Evolutionary conservation across 2,888 invertebrate species (phyloP).

Genomic region (Metacarcinus magister): DNA sequence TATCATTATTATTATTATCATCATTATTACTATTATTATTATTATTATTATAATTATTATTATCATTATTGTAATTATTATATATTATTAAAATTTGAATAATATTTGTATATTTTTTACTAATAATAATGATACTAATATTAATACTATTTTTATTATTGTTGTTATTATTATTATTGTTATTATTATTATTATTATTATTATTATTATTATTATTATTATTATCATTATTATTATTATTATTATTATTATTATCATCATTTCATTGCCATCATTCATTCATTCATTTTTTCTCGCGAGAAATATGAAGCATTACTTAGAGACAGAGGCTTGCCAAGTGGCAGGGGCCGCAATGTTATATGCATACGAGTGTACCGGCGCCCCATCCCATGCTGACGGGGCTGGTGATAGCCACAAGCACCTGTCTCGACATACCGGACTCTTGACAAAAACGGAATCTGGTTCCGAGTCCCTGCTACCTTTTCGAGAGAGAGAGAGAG

Average conservation of each 20-base stretch:
- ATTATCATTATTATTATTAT: constrained; percentile 59
- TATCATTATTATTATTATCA: constrained; percentile 2
- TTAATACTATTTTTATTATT: too few relatives aligned
- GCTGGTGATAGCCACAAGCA: neutral
- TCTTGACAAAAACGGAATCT: neutral
- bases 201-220: too few relatives aligned
- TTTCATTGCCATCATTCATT: neutral
- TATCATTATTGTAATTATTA: too few relatives aligned
- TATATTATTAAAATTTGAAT: too few relatives aligned
- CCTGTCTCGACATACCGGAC: neutral
- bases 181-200: too few relatives aligned
- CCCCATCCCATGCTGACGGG: neutral
- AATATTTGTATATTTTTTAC: too few relatives aligned
- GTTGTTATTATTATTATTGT: too few relatives aligned
- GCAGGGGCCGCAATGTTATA: neutral
- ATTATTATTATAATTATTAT: too few relatives aligned
- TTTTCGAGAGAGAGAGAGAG: constrained; percentile 19
- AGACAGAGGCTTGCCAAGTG: neutral
- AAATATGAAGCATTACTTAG: neutral
- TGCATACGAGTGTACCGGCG: neutral
- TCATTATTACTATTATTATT: neutral
- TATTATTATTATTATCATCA: neutral
- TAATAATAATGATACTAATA: too few relatives aligned
- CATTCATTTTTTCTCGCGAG: neutral
- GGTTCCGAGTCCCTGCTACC: neutral